Evolutionary conservation across 1,140 invertebrate genomes (phyloP), one percentile per base, ranked within the genome.

Genomic region (Drosophila tristis): DNA sequence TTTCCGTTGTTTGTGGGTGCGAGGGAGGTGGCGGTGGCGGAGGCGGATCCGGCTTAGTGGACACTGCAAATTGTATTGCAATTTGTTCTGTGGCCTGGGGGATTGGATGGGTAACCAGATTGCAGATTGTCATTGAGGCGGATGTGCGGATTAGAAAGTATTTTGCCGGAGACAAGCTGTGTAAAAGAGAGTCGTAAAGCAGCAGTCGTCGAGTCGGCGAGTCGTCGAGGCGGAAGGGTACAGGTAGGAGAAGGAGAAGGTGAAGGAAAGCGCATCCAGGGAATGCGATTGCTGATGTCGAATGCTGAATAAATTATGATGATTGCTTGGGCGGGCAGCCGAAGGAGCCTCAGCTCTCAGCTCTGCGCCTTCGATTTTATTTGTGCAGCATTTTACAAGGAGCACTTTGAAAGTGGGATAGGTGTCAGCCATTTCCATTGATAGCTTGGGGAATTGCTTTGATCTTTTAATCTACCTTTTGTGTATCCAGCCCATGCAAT

Each of bases 1-100:
- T 49, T 53, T 65, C 53, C 47, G 51, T 26, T 65, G 60, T 26
- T 68, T 31, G 48, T 15, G 42, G 20, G 16, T 54, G 16, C 31
- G 5, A 15, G 51, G 51, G 11, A 31, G 8, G 2, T 20, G 60
- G 50, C 61, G 50, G 60, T 56, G 35, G 31, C 15, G 61, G 26
- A 53, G 45, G 53, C 39, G 55, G 50, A 68, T 67, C 53, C 53
- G 67, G 51, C 51, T 65, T 50, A 58, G 35, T 57, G 62, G 55
- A 35, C 54, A 65, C 15, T 42, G 72, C n/a, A 76, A 76, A 76
- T 76, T 68, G 74, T 58, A 74, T 58, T 75, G 54, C 74, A 77
- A 77, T 77, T 77, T 63, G 56, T 51, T 55, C 29, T 76, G 53
- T 35, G 43, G 43, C 26, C 60, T 50, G 8, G 29, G 59, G 67